Conservation (phyloP, 2,888 invertebrate species). For the Phragmatobia fuliginosa region DNA sequence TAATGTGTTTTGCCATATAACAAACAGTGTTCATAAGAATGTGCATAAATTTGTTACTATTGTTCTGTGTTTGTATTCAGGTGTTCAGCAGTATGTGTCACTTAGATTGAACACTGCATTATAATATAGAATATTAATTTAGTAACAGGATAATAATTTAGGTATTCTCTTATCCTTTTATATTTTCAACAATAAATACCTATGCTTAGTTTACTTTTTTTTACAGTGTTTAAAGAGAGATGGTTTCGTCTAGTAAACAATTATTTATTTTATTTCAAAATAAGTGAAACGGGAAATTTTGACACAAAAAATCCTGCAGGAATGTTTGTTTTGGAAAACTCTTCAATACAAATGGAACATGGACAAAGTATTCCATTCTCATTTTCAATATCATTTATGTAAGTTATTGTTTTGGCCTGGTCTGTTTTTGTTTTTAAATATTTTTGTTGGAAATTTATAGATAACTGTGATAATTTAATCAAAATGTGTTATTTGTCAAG, state of each 20-base stretch:
- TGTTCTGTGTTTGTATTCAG: neutral
- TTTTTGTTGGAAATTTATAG: neutral
- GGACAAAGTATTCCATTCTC: conserved; percentile 90
- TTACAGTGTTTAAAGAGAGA: conserved; percentile 91
- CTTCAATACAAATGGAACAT: conserved; percentile 89
- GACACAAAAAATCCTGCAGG: conserved; percentile 89
- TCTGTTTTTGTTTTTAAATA: neutral
- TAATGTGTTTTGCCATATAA: neutral
- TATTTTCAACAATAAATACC: neutral
- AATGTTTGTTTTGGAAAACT: conserved; percentile 91
- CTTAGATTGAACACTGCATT: neutral
- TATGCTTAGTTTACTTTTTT: neutral
- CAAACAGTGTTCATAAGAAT: neutral
- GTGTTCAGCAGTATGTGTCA: neutral
- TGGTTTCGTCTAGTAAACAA: conserved; percentile 92
- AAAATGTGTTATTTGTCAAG: neutral
- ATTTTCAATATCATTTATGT: conserved; percentile 90
- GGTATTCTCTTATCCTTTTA: neutral
- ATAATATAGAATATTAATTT: neutral
- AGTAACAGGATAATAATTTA: conserved; percentile 2
- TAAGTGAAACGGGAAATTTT: conserved; percentile 89
- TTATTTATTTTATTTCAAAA: conserved; percentile 92
- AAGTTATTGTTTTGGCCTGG: conserved; percentile 55
- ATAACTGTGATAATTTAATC: neutral
- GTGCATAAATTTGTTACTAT: neutral